Percentiles rank a stretch among this genome's conserved stretches.
Conservation (phyloP, 2,797 vertebrate species). For the Falco biarmicus region DNA sequence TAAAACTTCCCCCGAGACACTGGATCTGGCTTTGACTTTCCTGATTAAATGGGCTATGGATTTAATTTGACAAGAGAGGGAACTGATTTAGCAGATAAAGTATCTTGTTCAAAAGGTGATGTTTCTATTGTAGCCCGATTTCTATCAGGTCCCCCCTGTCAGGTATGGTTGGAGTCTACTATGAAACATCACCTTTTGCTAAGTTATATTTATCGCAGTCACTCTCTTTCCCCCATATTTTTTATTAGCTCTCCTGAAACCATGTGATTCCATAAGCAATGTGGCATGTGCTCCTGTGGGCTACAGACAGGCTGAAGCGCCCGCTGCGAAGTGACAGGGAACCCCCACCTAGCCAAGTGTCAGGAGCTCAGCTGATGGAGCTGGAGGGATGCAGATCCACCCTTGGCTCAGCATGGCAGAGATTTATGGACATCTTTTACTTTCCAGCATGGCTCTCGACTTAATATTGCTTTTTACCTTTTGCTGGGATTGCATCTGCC, state of each 20-base stretch:
- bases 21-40: constrained; percentile 12
- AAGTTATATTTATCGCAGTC: background rate
- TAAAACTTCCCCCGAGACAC: constrained; percentile 9
- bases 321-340: rapidly evolving
- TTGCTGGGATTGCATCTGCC: background rate
- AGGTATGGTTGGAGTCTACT: background rate
- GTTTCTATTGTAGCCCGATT: background rate
- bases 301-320: background rate
- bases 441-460: background rate
- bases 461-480: background rate
- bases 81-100: constrained; percentile 28
- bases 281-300: rapidly evolving
- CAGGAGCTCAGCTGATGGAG: background rate
- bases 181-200: background rate
- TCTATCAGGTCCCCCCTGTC: background rate
- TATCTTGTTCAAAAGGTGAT: constrained; percentile 10
- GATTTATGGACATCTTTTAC: background rate
- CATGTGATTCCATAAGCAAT: rapidly evolving
- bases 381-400: rapidly evolving
- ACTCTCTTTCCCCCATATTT: background rate
- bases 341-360: rapidly evolving
- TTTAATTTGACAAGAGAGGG: constrained; percentile 31
- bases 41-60: constrained; percentile 29
- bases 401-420: background rate
- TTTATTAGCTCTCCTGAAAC: background rate